These are phyloP conservation scores for Dynastes grantii DNA, from an alignment of 2,888 invertebrate genomes.

Conservation along the genomic window DNA sequence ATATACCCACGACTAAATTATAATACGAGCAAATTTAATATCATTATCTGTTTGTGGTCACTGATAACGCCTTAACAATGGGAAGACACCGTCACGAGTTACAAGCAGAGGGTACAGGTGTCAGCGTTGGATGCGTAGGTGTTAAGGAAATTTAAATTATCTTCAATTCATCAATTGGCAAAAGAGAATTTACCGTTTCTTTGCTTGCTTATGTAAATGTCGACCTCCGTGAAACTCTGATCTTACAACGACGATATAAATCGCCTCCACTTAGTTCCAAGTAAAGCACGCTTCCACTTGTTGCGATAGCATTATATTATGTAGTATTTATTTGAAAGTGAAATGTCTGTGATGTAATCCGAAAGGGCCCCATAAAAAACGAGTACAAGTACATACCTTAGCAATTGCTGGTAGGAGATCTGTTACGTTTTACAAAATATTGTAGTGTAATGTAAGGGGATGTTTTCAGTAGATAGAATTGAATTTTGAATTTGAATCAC, in stretches of 20 bases:
- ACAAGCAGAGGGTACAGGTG: neutral
- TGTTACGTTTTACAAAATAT: no score
- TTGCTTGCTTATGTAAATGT: slow-evolving; percentile 39
- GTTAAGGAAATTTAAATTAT: slow-evolving; percentile 31
- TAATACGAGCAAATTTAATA: slow-evolving; percentile 15
- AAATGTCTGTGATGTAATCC: neutral
- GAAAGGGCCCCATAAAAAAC: neutral
- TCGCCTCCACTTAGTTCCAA: slow-evolving; percentile 22
- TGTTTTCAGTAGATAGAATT: no score
- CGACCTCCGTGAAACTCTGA: slow-evolving; percentile 25
- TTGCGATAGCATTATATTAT: neutral
- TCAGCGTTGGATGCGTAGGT: slow-evolving; percentile 3
- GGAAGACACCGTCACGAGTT: slow-evolving; percentile 4
- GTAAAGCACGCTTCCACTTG: slow-evolving; percentile 22
- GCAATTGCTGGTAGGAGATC: no score
- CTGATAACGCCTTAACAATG: slow-evolving; percentile 19
- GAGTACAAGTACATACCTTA: neutral
- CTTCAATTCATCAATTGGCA: slow-evolving; percentile 12
- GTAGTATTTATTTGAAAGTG: slow-evolving; percentile 14
- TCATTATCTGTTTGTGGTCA: neutral
- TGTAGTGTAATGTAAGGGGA: no score
- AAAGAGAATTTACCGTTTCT: slow-evolving; percentile 29
- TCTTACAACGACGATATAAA: slow-evolving; percentile 16
- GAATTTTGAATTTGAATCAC: no score
- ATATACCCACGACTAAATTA: neutral